These are phyloP conservation scores for Rhineura floridana DNA, from an alignment of 2,113 vertebrate genomes.

Conservation along the genomic window DNA sequence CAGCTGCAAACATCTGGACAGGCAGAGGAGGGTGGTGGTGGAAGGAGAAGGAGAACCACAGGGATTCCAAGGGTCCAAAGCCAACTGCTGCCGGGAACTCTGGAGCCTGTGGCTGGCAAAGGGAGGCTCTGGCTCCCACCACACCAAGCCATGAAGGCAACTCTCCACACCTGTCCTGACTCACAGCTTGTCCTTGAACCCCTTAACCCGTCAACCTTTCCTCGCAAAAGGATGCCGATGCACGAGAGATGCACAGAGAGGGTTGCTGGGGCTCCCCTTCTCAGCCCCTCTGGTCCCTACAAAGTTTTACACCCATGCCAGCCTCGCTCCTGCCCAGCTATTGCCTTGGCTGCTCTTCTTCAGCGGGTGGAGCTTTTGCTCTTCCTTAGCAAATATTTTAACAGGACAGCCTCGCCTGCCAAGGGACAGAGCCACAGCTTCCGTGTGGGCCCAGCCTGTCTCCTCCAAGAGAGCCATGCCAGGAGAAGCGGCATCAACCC, in stretches of 20 bases:
- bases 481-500: background rate
- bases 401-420: slow-evolving; percentile 47
- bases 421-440: slow-evolving; percentile 53
- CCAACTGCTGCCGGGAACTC: background rate
- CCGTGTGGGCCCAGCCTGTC: slow-evolving; percentile 22
- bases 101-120: background rate
- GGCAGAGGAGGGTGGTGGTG: accelerated
- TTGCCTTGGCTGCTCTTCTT: accelerated
- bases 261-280: accelerated
- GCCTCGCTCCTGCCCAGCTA: slow-evolving; percentile 16
- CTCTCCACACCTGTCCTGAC: background rate
- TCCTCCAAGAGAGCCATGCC: background rate
- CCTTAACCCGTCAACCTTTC: background rate
- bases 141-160: background rate
- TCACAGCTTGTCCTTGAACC: background rate
- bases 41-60: slow-evolving; percentile 41
- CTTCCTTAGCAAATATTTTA: slow-evolving; percentile 69
- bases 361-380: slow-evolving; percentile 59
- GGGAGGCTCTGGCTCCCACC: background rate
- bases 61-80: no score
- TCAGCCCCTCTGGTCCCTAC: accelerated
- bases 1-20: slow-evolving; percentile 72
- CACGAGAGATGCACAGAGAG: accelerated
- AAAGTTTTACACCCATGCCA: background rate
- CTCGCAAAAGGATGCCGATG: background rate